Evolutionary conservation across 2,113 vertebrate species (phyloP), one percentile per base, ranked within the genome.

Genomic region (Romanogobio albipinnatus): DNA sequence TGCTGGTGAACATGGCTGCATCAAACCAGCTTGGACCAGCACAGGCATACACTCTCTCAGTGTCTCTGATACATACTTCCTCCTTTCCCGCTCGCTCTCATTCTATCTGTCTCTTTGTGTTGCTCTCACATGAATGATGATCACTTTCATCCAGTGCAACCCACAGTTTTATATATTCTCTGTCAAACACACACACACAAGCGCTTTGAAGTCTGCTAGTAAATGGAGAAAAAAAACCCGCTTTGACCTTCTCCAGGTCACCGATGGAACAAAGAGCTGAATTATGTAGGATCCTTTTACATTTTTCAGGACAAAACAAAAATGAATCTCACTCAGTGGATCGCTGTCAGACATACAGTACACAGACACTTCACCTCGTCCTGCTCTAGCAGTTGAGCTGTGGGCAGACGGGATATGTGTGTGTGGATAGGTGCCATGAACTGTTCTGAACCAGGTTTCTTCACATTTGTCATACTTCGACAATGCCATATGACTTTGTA

Each of bases 221-320:
- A 87, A 89, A 84, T 11, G 79, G 85, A 24, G 47, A 61, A 70
- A 24, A 24, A 84, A 88, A 89, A 86, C 88, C 86, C 71, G 19
- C 10, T 0, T 11, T 85, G 87, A 86, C 85, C 89, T 91, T 91
- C 75, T 85, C 24, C 85, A 88, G 83, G 86, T 88, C 83, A 56
- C 58, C 64, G 59, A 87, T 58, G 86, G 24, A 87, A 84, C 84
- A 84, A 43, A 81, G 51, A 79, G 81, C 84, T 91, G 85, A 91
- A 90, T 91, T 85, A 90, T 90, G 81, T 84, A 90, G 75, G 8
- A 81, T 85, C 24, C 36, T 26, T 66, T 87, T 88, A 74, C n/a
- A 4, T 68, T 56, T 15, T 0, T 17, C 68, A 9, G 11, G 86
- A 90, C 88, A 86, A 86, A 53, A 70, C 61, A 79, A 77, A 75